phyloP scores from a whole-genome alignment of 2,888 invertebrate genomes.

The Spisula subtruncata region DNA sequence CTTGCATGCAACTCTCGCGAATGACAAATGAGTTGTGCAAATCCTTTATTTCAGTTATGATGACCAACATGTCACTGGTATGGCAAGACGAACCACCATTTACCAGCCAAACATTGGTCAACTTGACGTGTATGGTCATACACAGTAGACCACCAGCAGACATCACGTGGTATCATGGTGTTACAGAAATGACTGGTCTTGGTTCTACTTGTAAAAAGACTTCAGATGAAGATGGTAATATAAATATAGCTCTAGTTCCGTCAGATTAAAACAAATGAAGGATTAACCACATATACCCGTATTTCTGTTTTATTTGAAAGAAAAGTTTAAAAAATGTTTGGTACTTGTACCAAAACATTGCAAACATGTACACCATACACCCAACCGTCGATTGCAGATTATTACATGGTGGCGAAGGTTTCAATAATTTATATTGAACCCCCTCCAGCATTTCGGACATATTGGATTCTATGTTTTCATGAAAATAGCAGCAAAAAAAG shows the following conservation, averaged over 20 bases:
- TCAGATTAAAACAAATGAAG: not conserved
- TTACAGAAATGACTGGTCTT: slow-evolving; percentile 35
- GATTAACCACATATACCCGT: not conserved
- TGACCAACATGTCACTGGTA: slow-evolving; percentile 37
- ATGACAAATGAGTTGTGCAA: not conserved
- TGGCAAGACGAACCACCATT: slow-evolving; percentile 34
- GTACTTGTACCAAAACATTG: too few relatives aligned
- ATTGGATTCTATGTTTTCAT: too few relatives aligned
- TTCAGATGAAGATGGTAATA: slow-evolving; percentile 34
- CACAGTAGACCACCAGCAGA: slow-evolving; percentile 50
- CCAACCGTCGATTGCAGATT: not conserved
- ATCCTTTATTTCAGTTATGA: slow-evolving; percentile 32
- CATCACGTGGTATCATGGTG: slow-evolving; percentile 50
- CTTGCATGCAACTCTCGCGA: too few relatives aligned
- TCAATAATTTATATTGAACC: too few relatives aligned
- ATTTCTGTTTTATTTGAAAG: not conserved
- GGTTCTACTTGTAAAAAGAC: slow-evolving; percentile 28
- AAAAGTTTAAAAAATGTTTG: not conserved
- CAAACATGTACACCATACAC: too few relatives aligned
- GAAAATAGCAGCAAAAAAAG: too few relatives aligned
- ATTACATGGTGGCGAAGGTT: too few relatives aligned
- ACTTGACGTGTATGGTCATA: slow-evolving; percentile 39
- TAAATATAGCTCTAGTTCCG: too few relatives aligned
- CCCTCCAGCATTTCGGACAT: too few relatives aligned
- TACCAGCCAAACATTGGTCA: slow-evolving; percentile 14